These are phyloP conservation scores for Electrophaes corylata DNA, from an alignment of 2,888 invertebrate species.

Conservation along the genomic window DNA sequence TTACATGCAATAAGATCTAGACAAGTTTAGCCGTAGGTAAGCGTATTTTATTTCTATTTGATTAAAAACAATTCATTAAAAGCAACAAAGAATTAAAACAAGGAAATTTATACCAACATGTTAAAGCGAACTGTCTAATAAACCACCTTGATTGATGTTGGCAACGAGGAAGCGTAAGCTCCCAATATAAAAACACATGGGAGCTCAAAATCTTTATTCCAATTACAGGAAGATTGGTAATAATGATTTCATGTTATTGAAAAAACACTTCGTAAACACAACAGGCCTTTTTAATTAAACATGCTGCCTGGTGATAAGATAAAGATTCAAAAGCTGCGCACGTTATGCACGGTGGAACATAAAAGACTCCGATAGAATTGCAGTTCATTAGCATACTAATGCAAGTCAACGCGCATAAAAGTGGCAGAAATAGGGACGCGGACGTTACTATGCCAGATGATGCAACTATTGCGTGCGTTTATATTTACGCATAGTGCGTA, in stretches of 20 bases:
- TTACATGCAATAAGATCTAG: background rate
- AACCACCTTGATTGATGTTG: slow-evolving; percentile 1
- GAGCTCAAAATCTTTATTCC: too few relatives aligned
- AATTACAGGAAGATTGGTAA: too few relatives aligned
- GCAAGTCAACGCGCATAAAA: slow-evolving; percentile 30
- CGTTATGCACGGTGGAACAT: slow-evolving; percentile 1
- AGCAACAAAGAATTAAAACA: slow-evolving; percentile 6
- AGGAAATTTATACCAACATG: background rate
- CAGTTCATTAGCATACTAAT: slow-evolving; percentile 19
- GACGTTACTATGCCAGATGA: slow-evolving; percentile 37
- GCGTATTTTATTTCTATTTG: background rate
- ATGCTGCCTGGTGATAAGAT: too few relatives aligned
- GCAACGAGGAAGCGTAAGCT: background rate
- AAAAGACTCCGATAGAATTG: slow-evolving; percentile 5
- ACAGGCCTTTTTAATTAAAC: too few relatives aligned
- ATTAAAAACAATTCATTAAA: background rate
- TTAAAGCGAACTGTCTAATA: background rate
- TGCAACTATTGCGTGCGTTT: slow-evolving; percentile 42
- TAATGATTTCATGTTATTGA: too few relatives aligned
- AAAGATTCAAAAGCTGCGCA: background rate
- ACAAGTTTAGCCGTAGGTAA: background rate
- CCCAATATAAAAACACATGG: background rate
- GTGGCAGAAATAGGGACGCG: slow-evolving; percentile 28
- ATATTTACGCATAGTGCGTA: slow-evolving; percentile 48
- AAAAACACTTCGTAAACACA: background rate